Conservation (phyloP, 1,140 invertebrate species). For the Rhagoletis pomonella region DNA sequence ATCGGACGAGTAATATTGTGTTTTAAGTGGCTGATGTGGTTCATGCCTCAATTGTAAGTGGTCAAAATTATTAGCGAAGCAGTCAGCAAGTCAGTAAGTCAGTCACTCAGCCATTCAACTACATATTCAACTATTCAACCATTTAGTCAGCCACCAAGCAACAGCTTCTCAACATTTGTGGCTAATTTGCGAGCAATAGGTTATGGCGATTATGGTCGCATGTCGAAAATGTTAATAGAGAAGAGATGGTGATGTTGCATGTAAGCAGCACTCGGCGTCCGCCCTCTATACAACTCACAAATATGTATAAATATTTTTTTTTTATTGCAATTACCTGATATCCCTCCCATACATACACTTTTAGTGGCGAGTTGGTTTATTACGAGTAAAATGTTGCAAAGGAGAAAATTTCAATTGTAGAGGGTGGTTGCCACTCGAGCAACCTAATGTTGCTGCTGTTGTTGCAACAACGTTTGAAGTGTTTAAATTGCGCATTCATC, state of each 20-base stretch:
- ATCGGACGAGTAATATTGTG: too few species aligned
- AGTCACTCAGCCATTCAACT: too few species aligned
- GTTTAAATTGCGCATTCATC: background rate
- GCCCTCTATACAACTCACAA: background rate
- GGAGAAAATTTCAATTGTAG: background rate
- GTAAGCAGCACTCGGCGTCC: background rate
- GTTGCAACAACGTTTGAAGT: background rate
- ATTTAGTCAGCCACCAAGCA: background rate
- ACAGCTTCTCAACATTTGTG: background rate
- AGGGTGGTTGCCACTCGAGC: background rate
- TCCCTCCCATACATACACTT: background rate
- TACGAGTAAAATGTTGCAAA: conserved; percentile 28
- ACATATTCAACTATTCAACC: too few species aligned
- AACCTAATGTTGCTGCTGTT: background rate
- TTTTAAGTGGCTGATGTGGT: background rate
- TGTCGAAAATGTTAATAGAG: conserved; percentile 46
- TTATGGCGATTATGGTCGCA: conserved; percentile 17
- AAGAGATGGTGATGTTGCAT: background rate
- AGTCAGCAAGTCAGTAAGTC: conserved; percentile 18
- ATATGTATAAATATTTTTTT: background rate
- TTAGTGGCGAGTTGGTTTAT: background rate
- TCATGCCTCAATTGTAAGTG: conserved; percentile 8
- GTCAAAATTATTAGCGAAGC: conserved; percentile 24
- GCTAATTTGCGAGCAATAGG: conserved; percentile 35
- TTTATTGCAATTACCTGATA: background rate